A percentile compares a stretch with the other conserved stretches of the same genome.
Conservation (phyloP, 2,888 invertebrate species). For the Sipunculus nudus region DNA sequence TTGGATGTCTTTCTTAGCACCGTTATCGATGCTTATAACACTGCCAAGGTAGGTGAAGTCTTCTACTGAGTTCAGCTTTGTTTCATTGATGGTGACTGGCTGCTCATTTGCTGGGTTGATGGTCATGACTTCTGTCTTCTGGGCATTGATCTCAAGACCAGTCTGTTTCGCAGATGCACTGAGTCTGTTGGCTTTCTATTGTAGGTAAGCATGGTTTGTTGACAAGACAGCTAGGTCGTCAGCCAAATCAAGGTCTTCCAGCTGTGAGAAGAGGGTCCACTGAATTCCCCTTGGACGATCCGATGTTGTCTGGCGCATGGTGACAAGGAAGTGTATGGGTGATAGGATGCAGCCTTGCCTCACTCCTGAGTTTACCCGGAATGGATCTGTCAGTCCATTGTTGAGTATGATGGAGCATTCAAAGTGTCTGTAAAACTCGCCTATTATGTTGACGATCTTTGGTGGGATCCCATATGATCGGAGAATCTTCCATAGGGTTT, state of each 20-base stretch:
- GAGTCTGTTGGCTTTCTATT: no score
- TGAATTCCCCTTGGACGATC: constrained; percentile 6
- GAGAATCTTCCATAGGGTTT: constrained; percentile 24
- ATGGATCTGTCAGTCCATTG: no score
- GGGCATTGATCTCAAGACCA: constrained; percentile 1
- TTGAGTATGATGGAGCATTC: no score
- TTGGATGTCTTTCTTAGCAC: no score
- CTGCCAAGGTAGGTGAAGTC: no score
- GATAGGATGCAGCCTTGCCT: constrained; percentile 23
- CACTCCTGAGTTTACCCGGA: constrained; percentile 27
- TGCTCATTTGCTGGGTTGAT: no score
- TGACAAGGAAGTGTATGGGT: constrained; percentile 13
- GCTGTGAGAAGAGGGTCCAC: constrained; percentile 5
- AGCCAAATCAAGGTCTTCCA: constrained; percentile 19
- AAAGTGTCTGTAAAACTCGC: no score
- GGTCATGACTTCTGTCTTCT: constrained; percentile 6
- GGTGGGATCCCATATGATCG: constrained; percentile 19
- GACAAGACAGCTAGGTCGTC: constrained; percentile 17
- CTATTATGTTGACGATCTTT: constrained; percentile 11
- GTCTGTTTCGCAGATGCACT: not conserved
- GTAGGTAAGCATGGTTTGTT: not conserved
- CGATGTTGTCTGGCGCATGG: constrained; percentile 14
- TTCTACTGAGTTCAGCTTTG: no score
- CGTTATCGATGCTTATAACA: no score
- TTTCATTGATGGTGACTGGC: no score